These are phyloP conservation scores for Coendou prehensilis DNA, from an alignment of 2,797 vertebrate genomes.

Conservation along the genomic window DNA sequence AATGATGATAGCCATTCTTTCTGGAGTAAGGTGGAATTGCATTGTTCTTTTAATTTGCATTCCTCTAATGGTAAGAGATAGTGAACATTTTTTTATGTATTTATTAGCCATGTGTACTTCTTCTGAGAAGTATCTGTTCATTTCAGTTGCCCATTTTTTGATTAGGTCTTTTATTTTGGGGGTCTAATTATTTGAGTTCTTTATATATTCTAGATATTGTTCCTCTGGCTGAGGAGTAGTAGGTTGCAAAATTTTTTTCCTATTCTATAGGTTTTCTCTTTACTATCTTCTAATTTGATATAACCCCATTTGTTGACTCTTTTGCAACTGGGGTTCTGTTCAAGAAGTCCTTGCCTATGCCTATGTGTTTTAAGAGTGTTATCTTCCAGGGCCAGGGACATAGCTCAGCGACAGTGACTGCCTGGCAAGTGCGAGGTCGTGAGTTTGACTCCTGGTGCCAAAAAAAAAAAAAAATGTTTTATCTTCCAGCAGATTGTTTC, in stretches of 20 bases:
- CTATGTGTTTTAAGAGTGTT: not conserved
- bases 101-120: not conserved
- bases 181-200: not conserved
- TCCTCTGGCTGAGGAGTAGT: not conserved
- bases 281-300: not conserved
- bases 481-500: not conserved
- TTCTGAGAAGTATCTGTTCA: not conserved
- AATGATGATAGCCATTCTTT: not conserved
- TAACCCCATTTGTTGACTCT: not conserved
- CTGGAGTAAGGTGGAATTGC: not conserved
- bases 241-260: not conserved
- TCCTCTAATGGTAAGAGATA: not conserved
- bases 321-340: not conserved
- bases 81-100: not conserved
- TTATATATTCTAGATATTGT: not conserved
- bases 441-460: no score
- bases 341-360: not conserved
- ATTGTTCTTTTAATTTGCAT: not conserved
- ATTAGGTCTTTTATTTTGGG: not conserved
- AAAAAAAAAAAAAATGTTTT: not conserved
- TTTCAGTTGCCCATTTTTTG: not conserved
- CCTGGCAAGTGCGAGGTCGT: no score
- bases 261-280: not conserved
- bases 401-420: no score
- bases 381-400: not conserved